Evolutionary conservation across 2,888 invertebrate genomes (phyloP).

Genomic region (Phaedon cochleariae): DNA sequence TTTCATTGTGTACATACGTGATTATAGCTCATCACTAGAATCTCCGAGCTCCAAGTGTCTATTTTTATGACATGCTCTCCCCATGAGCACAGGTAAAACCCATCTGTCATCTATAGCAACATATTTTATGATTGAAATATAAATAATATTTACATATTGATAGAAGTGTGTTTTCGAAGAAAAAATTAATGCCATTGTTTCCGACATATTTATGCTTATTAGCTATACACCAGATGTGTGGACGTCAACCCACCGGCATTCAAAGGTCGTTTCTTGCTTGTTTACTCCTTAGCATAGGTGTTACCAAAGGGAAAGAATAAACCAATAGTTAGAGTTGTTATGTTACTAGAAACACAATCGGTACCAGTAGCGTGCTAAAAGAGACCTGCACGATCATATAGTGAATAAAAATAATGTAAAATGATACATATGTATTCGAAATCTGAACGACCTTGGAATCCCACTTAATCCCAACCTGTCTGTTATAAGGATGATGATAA

Average conservation of each 20-base stretch:
- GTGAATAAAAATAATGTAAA: too few relatives aligned
- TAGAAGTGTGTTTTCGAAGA: slow-evolving; percentile 20
- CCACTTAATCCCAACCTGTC: too few relatives aligned
- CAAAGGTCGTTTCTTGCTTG: slow-evolving; percentile 42
- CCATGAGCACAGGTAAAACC: background rate
- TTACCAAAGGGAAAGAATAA: slow-evolving; percentile 4
- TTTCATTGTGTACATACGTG: too few relatives aligned
- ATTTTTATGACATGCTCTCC: background rate
- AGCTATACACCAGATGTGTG: slow-evolving; percentile 38
- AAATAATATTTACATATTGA: slow-evolving; percentile 18
- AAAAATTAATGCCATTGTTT: slow-evolving; percentile 40
- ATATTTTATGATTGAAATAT: slow-evolving; percentile 6
- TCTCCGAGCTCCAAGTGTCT: too few relatives aligned
- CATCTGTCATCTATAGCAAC: background rate
- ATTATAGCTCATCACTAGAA: too few relatives aligned
- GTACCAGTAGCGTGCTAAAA: too few relatives aligned
- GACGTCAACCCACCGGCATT: slow-evolving; percentile 43
- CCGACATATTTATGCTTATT: slow-evolving; percentile 35
- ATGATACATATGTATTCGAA: too few relatives aligned
- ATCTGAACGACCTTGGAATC: too few relatives aligned
- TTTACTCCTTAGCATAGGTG: slow-evolving; percentile 27
- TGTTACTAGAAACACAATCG: background rate
- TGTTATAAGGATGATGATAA: too few relatives aligned
- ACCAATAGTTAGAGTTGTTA: background rate
- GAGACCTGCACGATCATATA: too few relatives aligned